These are phyloP conservation scores for Hormiphora californensis DNA, from an alignment of 37 sponge, comb jelly and placozoan genomes.

Conservation along the genomic window DNA sequence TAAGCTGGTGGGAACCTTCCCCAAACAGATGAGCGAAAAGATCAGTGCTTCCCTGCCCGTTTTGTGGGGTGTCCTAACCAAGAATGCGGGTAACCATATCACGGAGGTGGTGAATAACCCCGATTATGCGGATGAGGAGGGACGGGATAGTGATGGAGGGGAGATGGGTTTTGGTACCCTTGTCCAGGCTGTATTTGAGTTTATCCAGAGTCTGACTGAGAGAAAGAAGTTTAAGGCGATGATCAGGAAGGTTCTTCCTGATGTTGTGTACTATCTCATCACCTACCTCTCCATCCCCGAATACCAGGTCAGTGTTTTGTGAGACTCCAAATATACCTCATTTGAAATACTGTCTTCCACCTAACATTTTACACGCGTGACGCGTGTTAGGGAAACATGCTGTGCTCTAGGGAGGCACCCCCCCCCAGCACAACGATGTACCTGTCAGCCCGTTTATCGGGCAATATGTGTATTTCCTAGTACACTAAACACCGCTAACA, in stretches of 20 bases:
- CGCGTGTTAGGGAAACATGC: too few relatives aligned
- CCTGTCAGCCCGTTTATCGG: too few relatives aligned
- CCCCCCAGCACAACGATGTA: too few relatives aligned
- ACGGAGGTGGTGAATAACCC: constrained; percentile 1
- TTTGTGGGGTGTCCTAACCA: neutral
- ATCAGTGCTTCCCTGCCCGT: constrained; percentile 14
- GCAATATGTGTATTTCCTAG: too few relatives aligned
- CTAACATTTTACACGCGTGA: too few relatives aligned
- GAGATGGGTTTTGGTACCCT: constrained; percentile 20
- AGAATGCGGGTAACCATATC: constrained; percentile 1
- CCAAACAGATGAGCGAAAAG: constrained; percentile 44
- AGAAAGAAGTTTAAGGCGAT: constrained; percentile 17
- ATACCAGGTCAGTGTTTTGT: constrained; percentile 39
- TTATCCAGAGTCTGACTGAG: neutral
- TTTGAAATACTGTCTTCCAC: too few relatives aligned
- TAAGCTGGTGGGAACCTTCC: constrained; percentile 11
- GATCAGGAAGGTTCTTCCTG: constrained; percentile 20
- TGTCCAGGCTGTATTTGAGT: constrained; percentile 29
- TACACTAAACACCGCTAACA: too few relatives aligned
- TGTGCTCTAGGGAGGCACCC: too few relatives aligned
- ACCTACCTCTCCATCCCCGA: constrained; percentile 40
- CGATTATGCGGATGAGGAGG: neutral
- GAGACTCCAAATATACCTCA: too few relatives aligned
- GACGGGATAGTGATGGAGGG: neutral
- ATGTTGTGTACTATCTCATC: constrained; percentile 26